Conservation (phyloP, 2,113 vertebrate genomes). For the Cardinalis cardinalis region DNA sequence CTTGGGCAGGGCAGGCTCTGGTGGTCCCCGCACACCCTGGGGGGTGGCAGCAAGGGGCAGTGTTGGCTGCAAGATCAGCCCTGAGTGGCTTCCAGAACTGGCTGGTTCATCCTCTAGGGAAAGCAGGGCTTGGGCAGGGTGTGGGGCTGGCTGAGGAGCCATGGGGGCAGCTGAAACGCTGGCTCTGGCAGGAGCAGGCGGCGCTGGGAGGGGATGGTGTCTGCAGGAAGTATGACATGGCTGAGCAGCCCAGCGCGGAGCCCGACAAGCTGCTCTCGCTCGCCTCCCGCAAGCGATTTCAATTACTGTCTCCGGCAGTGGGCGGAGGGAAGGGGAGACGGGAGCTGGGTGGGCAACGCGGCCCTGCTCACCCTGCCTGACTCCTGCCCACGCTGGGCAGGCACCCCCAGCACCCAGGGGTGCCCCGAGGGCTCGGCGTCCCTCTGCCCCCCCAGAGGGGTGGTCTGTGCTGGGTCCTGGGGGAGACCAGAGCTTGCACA, state of each 20-base stretch:
- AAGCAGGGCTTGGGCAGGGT: rapidly evolving
- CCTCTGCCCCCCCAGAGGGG: neutral
- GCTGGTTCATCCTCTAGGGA: neutral
- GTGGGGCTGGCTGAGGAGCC: neutral
- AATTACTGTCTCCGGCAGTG: neutral
- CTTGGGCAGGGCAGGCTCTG: rapidly evolving
- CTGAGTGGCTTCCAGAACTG: neutral
- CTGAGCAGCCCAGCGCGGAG: constrained; percentile 60
- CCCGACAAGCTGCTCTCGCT: neutral
- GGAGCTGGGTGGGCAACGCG: neutral
- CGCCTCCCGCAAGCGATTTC: constrained; percentile 15
- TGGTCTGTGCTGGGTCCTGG: neutral
- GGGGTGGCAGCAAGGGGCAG: neutral
- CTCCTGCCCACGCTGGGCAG: rapidly evolving
- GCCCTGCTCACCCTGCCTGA: neutral
- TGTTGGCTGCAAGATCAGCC: neutral
- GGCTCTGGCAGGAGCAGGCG: neutral
- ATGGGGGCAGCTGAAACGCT: neutral
- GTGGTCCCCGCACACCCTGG: neutral
- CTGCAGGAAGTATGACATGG: constrained; percentile 56
- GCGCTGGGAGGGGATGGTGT: constrained; percentile 55
- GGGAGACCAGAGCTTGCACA: neutral
- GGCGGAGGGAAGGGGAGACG: neutral
- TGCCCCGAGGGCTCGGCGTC: neutral
- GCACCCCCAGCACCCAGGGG: neutral